Conservation (phyloP, 2,797 vertebrate genomes). For the Huso huso region DNA sequence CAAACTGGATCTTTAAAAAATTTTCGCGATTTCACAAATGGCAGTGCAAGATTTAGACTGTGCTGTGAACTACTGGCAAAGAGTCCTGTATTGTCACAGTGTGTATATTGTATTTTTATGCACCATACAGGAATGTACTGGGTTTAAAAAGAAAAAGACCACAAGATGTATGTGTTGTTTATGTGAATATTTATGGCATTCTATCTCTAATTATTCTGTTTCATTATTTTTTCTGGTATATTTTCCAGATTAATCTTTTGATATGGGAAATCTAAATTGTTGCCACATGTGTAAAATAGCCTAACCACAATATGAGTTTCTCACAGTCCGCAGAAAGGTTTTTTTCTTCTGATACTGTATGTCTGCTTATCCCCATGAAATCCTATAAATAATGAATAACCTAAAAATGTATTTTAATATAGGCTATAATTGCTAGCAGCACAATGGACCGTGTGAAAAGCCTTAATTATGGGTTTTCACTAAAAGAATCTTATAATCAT, state of each 20-base stretch:
- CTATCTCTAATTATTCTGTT: neutral
- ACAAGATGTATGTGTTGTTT: no score
- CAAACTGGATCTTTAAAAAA: no score
- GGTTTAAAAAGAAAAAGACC: no score
- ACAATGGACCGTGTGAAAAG: slow-evolving; percentile 12
- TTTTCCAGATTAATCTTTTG: slow-evolving; percentile 7
- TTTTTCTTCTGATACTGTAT: slow-evolving; percentile 11
- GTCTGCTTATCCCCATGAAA: slow-evolving; percentile 17
- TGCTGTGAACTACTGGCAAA: no score
- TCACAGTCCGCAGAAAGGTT: neutral
- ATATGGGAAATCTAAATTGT: slow-evolving; percentile 10
- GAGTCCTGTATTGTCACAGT: no score
- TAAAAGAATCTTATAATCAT: slow-evolving; percentile 2
- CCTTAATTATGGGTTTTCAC: slow-evolving; percentile 3
- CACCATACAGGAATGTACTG: no score
- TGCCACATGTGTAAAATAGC: slow-evolving; percentile 7
- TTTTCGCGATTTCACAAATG: no score
- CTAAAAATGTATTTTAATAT: slow-evolving; percentile 14
- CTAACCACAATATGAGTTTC: neutral
- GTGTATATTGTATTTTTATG: no score
- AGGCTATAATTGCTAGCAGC: slow-evolving; percentile 8
- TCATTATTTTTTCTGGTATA: neutral
- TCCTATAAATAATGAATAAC: slow-evolving; percentile 17
- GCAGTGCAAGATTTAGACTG: no score
- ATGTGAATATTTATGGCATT: no score